These are phyloP conservation scores for Lasioglossum malachurum DNA, from an alignment of 2,888 invertebrate genomes.

Conservation along the genomic window DNA sequence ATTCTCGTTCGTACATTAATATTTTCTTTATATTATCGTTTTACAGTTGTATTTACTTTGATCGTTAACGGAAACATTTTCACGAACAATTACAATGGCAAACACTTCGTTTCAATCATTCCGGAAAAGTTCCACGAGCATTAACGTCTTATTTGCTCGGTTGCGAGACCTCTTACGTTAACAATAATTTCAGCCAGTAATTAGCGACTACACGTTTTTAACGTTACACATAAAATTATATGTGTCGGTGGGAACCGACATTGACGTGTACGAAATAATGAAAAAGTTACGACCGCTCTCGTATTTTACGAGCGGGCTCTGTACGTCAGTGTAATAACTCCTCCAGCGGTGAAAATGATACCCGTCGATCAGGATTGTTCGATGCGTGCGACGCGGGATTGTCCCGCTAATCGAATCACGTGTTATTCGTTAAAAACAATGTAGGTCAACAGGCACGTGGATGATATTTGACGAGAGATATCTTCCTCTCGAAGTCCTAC, in stretches of 20 bases:
- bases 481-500: slow-evolving; percentile 17
- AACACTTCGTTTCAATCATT: background rate
- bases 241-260: background rate
- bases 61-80: too few relatives aligned
- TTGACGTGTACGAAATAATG: background rate
- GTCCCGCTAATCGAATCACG: slow-evolving; percentile 26
- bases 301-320: background rate
- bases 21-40: too few relatives aligned
- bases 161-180: background rate
- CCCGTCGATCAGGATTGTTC: background rate
- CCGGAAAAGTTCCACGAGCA: background rate
- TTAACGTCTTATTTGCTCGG: background rate
- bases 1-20: too few relatives aligned
- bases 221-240: background rate
- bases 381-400: slow-evolving; percentile 25
- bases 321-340: slow-evolving; percentile 13
- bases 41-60: too few relatives aligned
- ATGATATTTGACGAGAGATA: slow-evolving; percentile 18
- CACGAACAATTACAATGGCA: too few relatives aligned
- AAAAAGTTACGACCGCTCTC: background rate
- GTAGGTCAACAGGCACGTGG: slow-evolving; percentile 34
- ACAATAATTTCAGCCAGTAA: background rate
- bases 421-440: slow-evolving; percentile 38
- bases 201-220: background rate
- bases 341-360: background rate